Base-by-base conservation (phyloP, 2,113 vertebrate genomes). In the Malurus elegans region DNA sequence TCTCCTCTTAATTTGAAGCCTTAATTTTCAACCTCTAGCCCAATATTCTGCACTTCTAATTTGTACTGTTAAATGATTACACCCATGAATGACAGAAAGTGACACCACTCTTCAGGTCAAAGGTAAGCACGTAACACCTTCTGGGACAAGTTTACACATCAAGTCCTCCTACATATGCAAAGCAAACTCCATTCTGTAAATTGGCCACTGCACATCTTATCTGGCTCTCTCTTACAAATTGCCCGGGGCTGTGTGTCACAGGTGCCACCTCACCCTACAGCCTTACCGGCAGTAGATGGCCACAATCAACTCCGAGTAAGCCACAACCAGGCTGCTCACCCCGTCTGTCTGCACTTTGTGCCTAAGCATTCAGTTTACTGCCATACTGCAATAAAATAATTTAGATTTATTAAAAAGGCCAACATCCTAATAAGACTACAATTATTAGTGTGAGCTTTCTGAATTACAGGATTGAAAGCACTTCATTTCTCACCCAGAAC, bases 211-310 rank as follows among this genome's bases (percentile, higher is more conserved):
- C 66, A 60, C 19, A 8, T 36, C 84, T 93, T 81, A 93, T 89
- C 80, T 79, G 70, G 65, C 50, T 5, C 75, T 64, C 48, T 66
- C 18, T 12, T 13, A 38, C 44, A 38, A 29, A 31, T 1, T 38
- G 65, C 91, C 66, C 2, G 5, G 51, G 79, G 88, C 88, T 86
- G 32, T 38, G 58, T 80, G 75, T 83, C 83, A 76, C 1, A 34
- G 54, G 61, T 53, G 89, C 36, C 79, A 88, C 54, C 82, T 88
- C 86, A 73, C 38, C 48, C 1, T 2, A 29, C 42, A 47, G 56
- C 8, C 65, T 81, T 71, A 56, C 36, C 0, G 0, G 48, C 45
- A 53, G 21, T 0, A 36, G 25, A 0, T 20, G 42, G 64, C 48
- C 71, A 32, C 70, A 34, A 34, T 14, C 7, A 16, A 3, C n/a